phyloP scores from a whole-genome alignment of 2,888 invertebrate genomes.

The Parasteatoda lunata region DNA sequence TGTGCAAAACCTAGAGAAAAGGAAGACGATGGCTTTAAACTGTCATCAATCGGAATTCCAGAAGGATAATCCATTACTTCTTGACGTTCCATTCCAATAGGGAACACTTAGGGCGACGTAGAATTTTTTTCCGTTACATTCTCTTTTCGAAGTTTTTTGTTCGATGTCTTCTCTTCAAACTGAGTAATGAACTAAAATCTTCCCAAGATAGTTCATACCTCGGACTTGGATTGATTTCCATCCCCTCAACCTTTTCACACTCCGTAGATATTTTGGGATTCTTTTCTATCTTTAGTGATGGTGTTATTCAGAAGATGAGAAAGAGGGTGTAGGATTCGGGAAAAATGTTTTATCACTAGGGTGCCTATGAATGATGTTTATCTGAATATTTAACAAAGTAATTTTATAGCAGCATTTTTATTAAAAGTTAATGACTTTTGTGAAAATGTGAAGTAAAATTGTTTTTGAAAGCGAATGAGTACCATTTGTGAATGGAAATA shows the following conservation, averaged over 20 bases:
- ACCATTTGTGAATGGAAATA: too few species aligned
- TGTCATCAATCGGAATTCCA: slow-evolving; percentile 45
- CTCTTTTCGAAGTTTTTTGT: not conserved
- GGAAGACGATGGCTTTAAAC: slow-evolving; percentile 40
- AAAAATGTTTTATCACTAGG: too few species aligned
- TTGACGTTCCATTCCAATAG: slow-evolving; percentile 37
- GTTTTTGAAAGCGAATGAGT: too few species aligned
- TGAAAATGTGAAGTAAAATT: too few species aligned
- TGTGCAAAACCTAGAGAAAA: not conserved
- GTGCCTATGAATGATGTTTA: too few species aligned
- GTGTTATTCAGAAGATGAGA: not conserved
- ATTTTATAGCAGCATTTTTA: too few species aligned
- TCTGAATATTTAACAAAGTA: too few species aligned
- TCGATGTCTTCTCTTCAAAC: slow-evolving; percentile 20
- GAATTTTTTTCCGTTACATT: slow-evolving; percentile 4
- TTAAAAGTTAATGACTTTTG: too few species aligned
- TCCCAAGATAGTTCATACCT: slow-evolving; percentile 1
- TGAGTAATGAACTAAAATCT: slow-evolving; percentile 32
- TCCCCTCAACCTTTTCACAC: not conserved
- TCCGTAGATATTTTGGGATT: not conserved
- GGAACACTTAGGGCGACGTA: slow-evolving; percentile 13
- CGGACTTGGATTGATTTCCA: not conserved
- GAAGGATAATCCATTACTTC: slow-evolving; percentile 43
- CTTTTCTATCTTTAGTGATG: not conserved
- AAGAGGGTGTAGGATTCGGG: too few species aligned